Evolutionary conservation across 2,888 invertebrate species (phyloP).

Genomic region (Metellina segmentata): DNA sequence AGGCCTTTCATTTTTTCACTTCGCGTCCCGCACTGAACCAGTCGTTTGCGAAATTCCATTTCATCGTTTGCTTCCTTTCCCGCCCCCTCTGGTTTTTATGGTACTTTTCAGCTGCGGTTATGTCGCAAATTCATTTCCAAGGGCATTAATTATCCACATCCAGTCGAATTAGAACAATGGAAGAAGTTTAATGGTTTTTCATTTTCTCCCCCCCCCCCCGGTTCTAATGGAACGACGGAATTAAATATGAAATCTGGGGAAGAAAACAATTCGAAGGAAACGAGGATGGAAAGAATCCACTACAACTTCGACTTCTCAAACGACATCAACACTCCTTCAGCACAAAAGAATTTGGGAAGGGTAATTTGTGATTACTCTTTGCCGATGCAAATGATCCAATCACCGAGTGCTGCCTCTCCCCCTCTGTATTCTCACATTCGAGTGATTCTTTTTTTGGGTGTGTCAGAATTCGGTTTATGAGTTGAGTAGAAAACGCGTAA

Average conservation of each 20-base stretch:
- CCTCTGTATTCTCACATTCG: not conserved
- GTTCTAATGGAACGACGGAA: slow-evolving; percentile 14
- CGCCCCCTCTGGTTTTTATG: not conserved
- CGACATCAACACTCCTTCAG: slow-evolving; percentile 16
- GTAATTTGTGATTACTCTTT: slow-evolving; percentile 21
- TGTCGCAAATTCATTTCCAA: slow-evolving; percentile 35
- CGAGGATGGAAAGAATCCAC: not conserved
- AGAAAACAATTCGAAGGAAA: not conserved
- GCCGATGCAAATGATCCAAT: slow-evolving; percentile 36
- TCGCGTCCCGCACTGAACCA: no score
- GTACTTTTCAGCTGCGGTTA: not conserved
- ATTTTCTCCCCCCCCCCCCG: not conserved
- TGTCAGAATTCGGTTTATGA: not conserved
- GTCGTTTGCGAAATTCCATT: slow-evolving; percentile 3
- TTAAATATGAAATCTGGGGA: slow-evolving; percentile 39
- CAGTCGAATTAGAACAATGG: slow-evolving; percentile 26
- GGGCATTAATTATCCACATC: slow-evolving; percentile 44
- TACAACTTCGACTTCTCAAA: slow-evolving; percentile 21
- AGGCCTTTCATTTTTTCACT: not conserved
- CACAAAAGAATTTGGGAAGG: not conserved
- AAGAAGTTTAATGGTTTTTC: slow-evolving; percentile 10
- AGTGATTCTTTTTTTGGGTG: not conserved
- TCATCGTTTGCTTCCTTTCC: not conserved
- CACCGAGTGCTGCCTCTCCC: not conserved
- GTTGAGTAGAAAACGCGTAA: no score